Conservation (phyloP, 2,888 invertebrate species). For the Leucoptera coffeella region DNA sequence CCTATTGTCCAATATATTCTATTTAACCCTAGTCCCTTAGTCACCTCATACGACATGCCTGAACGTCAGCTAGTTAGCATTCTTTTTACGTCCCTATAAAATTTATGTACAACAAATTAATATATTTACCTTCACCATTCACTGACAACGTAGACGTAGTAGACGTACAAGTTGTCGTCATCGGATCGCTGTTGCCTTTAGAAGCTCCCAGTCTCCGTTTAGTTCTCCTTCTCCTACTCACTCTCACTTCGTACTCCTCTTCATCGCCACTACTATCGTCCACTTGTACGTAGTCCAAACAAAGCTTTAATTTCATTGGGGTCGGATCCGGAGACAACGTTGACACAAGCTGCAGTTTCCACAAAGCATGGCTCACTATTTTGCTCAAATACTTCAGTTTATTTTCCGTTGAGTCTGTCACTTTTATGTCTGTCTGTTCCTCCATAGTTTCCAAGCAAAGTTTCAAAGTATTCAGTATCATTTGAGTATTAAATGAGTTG, state of each 20-base stretch:
- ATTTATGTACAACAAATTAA: too few relatives aligned
- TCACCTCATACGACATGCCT: too few relatives aligned
- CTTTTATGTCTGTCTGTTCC: constrained; percentile 16
- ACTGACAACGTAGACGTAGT: constrained; percentile 31
- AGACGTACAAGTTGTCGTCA: constrained; percentile 37
- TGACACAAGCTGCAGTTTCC: constrained; percentile 67
- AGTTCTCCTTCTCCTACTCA: constrained; percentile 29
- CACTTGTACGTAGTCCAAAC: constrained; percentile 39
- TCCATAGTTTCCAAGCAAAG: constrained; percentile 43
- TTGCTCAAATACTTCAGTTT: constrained; percentile 30
- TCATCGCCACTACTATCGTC: constrained; percentile 43
- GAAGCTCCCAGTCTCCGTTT: constrained; percentile 22
- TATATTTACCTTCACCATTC: constrained; percentile 30
- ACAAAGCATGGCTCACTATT: constrained; percentile 60
- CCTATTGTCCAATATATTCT: too few relatives aligned
- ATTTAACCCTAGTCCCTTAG: too few relatives aligned
- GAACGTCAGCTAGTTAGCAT: too few relatives aligned
- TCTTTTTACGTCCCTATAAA: too few relatives aligned
- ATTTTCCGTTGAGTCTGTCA: constrained; percentile 17
- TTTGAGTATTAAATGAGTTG: constrained; percentile 51
- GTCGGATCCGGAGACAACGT: constrained; percentile 43
- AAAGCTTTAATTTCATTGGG: constrained; percentile 29
- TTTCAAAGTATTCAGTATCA: constrained; percentile 53
- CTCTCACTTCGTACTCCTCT: constrained; percentile 23
- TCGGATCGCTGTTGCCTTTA: constrained; percentile 26